Evolutionary conservation across 1,140 invertebrate species (phyloP).

Genomic region (Dinoponera quadriceps): DNA sequence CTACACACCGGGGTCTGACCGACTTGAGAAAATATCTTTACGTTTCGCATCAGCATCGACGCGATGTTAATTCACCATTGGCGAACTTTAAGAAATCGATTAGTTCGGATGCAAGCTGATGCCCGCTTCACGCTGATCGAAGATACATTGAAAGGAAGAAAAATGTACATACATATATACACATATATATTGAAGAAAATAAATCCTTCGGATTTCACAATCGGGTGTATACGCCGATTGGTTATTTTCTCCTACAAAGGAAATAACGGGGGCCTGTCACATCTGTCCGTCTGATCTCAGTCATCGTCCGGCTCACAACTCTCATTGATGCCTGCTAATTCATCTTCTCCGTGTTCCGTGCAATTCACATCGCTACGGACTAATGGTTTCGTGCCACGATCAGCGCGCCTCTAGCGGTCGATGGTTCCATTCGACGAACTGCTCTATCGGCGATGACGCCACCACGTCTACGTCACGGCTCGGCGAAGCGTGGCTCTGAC

Average conservation of each 20-base stretch:
- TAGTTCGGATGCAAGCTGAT: background rate
- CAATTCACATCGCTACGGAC: slow-evolving; percentile 15
- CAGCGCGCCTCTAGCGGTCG: slow-evolving; percentile 61
- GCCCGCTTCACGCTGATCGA: too few species aligned
- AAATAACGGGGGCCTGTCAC: slow-evolving; percentile 7
- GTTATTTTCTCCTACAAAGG: background rate
- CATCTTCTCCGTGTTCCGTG: slow-evolving; percentile 13
- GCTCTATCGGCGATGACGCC: slow-evolving; percentile 72
- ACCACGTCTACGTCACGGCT: slow-evolving; percentile 79
- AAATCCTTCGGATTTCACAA: background rate
- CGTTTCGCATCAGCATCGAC: background rate
- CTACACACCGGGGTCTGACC: background rate
- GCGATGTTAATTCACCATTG: background rate
- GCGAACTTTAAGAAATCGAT: background rate
- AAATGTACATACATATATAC: too few species aligned
- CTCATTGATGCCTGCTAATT: slow-evolving; percentile 49
- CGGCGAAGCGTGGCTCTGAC: slow-evolving; percentile 78
- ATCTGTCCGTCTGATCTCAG: background rate
- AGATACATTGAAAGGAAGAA: too few species aligned
- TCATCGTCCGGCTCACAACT: slow-evolving; percentile 21
- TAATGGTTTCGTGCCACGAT: slow-evolving; percentile 66
- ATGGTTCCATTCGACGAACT: slow-evolving; percentile 62
- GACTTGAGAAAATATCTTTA: background rate
- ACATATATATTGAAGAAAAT: too few species aligned
- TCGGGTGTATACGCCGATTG: background rate